phyloP scores from a whole-genome alignment of 2,113 vertebrate species.

The Lophius piscatorius region DNA sequence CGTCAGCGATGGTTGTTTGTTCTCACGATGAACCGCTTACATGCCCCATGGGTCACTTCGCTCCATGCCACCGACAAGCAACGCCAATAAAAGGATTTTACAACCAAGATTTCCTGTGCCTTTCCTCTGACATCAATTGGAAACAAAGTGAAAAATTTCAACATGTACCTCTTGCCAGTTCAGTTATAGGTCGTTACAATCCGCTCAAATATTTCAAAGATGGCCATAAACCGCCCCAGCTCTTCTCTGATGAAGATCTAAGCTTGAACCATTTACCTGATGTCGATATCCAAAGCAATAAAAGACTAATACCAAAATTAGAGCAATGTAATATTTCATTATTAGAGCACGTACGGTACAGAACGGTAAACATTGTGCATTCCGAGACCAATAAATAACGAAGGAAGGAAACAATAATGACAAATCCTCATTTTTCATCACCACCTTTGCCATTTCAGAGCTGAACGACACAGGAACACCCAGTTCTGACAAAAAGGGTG shows the following conservation, averaged over 20 bases:
- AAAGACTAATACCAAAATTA: not conserved
- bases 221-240: conserved; percentile 3
- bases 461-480: conserved; percentile 57
- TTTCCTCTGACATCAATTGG: conserved; percentile 26
- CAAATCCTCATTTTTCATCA: conserved; percentile 31
- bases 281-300: conserved; percentile 1
- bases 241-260: conserved; percentile 18
- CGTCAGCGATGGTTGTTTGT: conserved; percentile 18
- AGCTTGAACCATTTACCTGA: not conserved
- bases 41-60: conserved; percentile 7
- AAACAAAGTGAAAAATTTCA: conserved; percentile 22
- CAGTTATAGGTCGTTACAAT: conserved; percentile 12
- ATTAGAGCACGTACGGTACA: not conserved
- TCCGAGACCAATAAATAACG: not conserved
- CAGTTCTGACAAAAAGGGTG: conserved; percentile 20
- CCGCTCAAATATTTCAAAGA: not conserved
- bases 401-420: conserved; percentile 30
- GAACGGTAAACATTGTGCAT: not conserved
- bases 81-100: conserved; percentile 18
- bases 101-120: conserved; percentile 10
- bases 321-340: conserved; percentile 8
- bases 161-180: not conserved
- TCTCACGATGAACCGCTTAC: conserved; percentile 18
- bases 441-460: conserved; percentile 52
- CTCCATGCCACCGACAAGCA: conserved; percentile 7